These are phyloP conservation scores for Harpagoxenus sublaevis DNA, from an alignment of 2,888 invertebrate genomes.

Conservation along the genomic window DNA sequence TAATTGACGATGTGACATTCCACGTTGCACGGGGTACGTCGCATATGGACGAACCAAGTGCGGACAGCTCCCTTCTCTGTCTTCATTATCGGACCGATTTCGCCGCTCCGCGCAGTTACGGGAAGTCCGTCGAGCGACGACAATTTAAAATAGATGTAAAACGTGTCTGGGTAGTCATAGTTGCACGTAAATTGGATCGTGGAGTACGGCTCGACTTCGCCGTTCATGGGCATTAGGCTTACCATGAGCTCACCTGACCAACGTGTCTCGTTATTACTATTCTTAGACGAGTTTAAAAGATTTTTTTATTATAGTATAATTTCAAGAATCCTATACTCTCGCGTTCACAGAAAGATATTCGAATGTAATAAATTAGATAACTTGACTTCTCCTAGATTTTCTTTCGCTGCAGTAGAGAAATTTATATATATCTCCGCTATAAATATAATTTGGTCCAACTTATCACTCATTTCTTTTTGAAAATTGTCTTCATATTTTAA, in stretches of 20 bases:
- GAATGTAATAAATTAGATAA: background rate
- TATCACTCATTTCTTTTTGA: background rate
- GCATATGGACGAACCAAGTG: constrained; percentile 83
- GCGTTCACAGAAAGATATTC: background rate
- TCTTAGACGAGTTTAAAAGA: background rate
- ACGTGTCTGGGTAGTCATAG: constrained; percentile 85
- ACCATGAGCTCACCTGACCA: constrained; percentile 85
- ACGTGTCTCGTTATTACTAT: constrained; percentile 35
- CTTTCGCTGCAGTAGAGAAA: background rate
- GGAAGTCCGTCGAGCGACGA: constrained; percentile 71
- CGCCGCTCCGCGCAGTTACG: constrained; percentile 70
- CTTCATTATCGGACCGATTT: constrained; percentile 64
- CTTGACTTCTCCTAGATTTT: background rate
- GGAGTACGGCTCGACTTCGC: constrained; percentile 84
- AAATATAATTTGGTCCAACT: background rate
- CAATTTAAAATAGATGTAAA: constrained; percentile 85
- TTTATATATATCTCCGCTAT: background rate
- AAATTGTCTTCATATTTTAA: background rate
- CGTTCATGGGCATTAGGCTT: constrained; percentile 87
- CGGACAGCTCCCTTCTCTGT: constrained; percentile 75
- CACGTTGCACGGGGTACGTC: constrained; percentile 77
- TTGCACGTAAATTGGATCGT: constrained; percentile 87
- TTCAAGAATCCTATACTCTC: background rate
- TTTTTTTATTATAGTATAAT: constrained; percentile 1
- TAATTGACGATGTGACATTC: constrained; percentile 79